phyloP scores from a whole-genome alignment of 2,888 invertebrate species.

The Cordilura impudica region DNA sequence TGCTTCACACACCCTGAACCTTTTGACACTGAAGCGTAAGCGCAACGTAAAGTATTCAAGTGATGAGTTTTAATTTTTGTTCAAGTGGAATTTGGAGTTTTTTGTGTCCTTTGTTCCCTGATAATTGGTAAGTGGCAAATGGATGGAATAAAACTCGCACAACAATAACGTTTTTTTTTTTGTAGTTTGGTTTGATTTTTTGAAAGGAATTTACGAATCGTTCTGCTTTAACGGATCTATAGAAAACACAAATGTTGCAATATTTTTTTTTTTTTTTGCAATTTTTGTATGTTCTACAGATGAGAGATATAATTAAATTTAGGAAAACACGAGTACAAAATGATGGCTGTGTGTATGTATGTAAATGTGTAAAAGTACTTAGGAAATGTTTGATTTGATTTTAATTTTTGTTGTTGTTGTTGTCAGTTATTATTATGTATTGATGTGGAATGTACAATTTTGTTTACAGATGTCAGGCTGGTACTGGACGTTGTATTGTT shows the following conservation, averaged over 20 bases:
- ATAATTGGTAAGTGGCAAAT: slow-evolving; percentile 59
- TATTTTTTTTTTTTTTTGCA: slow-evolving; percentile 25
- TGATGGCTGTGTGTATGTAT: background rate
- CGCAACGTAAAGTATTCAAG: slow-evolving; percentile 37
- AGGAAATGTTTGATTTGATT: background rate
- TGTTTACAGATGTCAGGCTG: slow-evolving; percentile 94
- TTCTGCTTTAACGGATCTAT: slow-evolving; percentile 52
- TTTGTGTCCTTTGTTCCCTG: slow-evolving; percentile 45
- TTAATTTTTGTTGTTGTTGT: slow-evolving; percentile 51
- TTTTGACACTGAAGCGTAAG: slow-evolving; percentile 35
- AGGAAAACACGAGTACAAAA: slow-evolving; percentile 12
- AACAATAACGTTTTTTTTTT: slow-evolving; percentile 22
- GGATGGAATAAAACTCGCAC: slow-evolving; percentile 11
- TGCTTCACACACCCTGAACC: slow-evolving; percentile 32
- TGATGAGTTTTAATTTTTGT: slow-evolving; percentile 63
- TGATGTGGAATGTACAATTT: slow-evolving; percentile 17
- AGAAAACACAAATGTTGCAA: slow-evolving; percentile 63
- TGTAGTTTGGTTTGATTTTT: background rate
- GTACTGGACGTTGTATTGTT: slow-evolving; percentile 97
- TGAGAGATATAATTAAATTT: slow-evolving; percentile 54
- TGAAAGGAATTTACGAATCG: slow-evolving; percentile 19
- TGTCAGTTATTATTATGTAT: slow-evolving; percentile 16
- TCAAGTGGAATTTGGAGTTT: slow-evolving; percentile 61
- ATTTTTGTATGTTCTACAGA: slow-evolving; percentile 9
- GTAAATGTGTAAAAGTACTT: background rate